Evolutionary conservation across 2,888 invertebrate genomes (phyloP).

Genomic region (Biston stratarius): DNA sequence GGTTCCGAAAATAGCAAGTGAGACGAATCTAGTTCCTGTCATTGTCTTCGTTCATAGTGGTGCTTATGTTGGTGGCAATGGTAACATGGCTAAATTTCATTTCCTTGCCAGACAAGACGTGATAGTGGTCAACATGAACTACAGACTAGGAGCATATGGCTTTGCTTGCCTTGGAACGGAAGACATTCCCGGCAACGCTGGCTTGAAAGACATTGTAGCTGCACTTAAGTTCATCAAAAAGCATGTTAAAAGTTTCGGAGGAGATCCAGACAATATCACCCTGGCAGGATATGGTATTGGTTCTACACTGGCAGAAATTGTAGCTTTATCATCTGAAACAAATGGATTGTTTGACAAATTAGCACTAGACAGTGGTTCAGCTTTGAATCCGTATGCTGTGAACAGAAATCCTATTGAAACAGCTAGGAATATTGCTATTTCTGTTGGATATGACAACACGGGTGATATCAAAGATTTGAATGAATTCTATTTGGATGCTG

Average conservation of each 20-base stretch:
- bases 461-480: conserved; percentile 69
- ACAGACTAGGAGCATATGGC: conserved; percentile 90
- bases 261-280: conserved; percentile 92
- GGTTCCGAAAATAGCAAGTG: conserved; percentile 66
- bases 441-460: conserved; percentile 72
- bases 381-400: conserved; percentile 72
- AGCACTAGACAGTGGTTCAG: conserved; percentile 78
- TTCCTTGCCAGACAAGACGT: conserved; percentile 89
- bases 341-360: conserved; percentile 72
- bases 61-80: conserved; percentile 72
- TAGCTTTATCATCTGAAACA: conserved; percentile 67
- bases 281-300: conserved; percentile 94
- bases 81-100: conserved; percentile 78
- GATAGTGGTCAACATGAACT: conserved; percentile 89
- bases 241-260: conserved; percentile 92
- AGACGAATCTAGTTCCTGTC: conserved; percentile 70
- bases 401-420: conserved; percentile 73
- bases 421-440: conserved; percentile 71
- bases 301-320: conserved; percentile 83
- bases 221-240: conserved; percentile 92
- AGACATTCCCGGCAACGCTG: conserved; percentile 93
- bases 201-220: conserved; percentile 93
- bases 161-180: conserved; percentile 88
- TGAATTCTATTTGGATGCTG: conserved; percentile 71
- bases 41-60: conserved; percentile 78